phyloP scores from a whole-genome alignment of 2,113 vertebrate species.

The Electrona antarctica region DNA sequence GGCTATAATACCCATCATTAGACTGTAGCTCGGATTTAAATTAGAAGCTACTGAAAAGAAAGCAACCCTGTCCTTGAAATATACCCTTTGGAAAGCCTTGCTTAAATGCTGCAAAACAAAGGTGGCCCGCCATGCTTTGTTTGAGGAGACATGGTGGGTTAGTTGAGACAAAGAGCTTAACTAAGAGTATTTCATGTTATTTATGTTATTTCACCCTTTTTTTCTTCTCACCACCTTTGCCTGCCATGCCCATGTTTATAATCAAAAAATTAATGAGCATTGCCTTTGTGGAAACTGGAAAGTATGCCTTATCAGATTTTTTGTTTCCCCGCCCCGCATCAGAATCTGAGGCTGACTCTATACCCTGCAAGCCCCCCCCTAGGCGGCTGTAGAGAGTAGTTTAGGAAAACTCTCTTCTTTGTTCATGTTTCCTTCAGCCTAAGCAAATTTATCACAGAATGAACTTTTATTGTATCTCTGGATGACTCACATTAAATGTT shows the following conservation, averaged over 20 bases:
- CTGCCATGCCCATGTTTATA: constrained; percentile 66
- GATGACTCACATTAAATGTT: constrained; percentile 79
- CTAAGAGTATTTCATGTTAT: constrained; percentile 75
- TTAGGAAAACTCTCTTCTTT: constrained; percentile 78
- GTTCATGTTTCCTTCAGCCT: constrained; percentile 75
- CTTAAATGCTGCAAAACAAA: constrained; percentile 71
- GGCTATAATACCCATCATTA: constrained; percentile 65
- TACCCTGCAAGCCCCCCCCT: constrained; percentile 44
- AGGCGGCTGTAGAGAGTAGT: constrained; percentile 62
- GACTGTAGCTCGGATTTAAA: constrained; percentile 56
- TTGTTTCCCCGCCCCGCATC: constrained; percentile 58
- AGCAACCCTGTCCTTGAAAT: constrained; percentile 68
- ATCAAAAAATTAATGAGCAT: constrained; percentile 68
- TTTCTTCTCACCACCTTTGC: constrained; percentile 51
- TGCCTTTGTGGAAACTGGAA: constrained; percentile 62
- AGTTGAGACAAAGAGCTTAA: constrained; percentile 72
- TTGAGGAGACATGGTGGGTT: constrained; percentile 71
- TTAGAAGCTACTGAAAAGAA: constrained; percentile 60
- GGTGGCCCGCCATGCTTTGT: constrained; percentile 64
- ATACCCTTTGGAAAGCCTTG: constrained; percentile 66
- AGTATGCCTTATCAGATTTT: constrained; percentile 71
- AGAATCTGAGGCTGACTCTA: constrained; percentile 37
- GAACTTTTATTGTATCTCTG: constrained; percentile 83
- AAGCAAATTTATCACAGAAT: constrained; percentile 79
- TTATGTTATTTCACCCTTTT: constrained; percentile 69